phyloP scores from a whole-genome alignment of 2,797 vertebrate genomes.

The Corythornis leucogaster region DNA sequence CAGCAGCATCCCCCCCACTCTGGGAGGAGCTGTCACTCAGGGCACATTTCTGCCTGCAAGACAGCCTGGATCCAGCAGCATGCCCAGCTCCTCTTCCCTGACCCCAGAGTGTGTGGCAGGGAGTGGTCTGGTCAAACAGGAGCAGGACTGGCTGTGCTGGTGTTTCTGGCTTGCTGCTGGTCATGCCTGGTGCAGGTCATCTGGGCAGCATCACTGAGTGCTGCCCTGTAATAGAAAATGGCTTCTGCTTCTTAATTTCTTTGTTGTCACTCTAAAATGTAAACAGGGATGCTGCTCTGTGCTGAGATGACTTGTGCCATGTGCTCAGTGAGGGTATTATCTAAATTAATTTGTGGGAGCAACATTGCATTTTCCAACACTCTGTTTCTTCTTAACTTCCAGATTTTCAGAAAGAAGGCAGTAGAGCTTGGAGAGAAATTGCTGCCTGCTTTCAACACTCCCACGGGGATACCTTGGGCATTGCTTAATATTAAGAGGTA shows the following conservation, averaged over 20 bases:
- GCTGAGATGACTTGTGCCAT: neutral
- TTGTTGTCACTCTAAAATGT: neutral
- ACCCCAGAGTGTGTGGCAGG: accelerated
- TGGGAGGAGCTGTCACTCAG: accelerated
- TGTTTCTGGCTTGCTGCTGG: neutral
- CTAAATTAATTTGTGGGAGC: neutral
- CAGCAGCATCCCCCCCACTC: accelerated
- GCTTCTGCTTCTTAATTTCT: neutral
- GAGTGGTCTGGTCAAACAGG: accelerated
- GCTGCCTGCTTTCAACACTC: slow-evolving; percentile 95
- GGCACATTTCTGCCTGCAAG: neutral
- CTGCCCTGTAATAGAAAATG: neutral
- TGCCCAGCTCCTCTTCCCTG: neutral
- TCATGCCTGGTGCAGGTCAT: accelerated
- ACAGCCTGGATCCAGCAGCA: neutral
- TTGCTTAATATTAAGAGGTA: slow-evolving; percentile 99
- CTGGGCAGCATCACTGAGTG: neutral
- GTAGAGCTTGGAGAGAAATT: slow-evolving; percentile 96
- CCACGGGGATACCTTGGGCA: slow-evolving; percentile 97
- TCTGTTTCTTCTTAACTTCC: slow-evolving; percentile 69
- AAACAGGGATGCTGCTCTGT: neutral
- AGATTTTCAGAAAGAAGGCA: slow-evolving; percentile 94
- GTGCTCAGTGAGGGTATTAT: neutral
- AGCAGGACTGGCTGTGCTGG: accelerated
- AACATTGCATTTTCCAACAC: neutral